Evolutionary conservation across 2,888 invertebrate genomes (phyloP).

Genomic region (Apotomis betuletana): DNA sequence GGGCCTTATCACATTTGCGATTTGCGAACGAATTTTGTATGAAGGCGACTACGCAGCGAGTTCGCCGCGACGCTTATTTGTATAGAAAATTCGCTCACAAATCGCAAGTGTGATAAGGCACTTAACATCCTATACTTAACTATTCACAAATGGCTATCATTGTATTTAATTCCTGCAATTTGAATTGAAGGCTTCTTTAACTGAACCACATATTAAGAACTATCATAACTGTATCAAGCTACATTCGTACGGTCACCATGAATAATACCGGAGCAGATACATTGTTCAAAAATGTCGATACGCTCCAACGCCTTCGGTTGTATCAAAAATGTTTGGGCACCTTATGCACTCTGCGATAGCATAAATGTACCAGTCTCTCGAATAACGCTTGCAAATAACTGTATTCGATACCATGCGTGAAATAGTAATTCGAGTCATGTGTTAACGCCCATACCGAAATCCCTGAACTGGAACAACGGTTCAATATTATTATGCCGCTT

Average conservation of each 20-base stretch:
- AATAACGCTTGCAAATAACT: conserved; percentile 34
- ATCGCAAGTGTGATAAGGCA: no score
- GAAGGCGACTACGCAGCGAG: no score
- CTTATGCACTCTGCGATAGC: background rate
- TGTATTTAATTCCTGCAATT: conserved; percentile 19
- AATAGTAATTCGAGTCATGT: conserved; percentile 59
- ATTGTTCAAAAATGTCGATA: conserved; percentile 2
- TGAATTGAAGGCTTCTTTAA: conserved; percentile 16
- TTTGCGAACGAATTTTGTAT: no score
- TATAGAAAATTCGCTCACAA: no score
- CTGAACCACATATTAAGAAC: conserved; percentile 18
- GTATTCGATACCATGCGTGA: conserved; percentile 48
- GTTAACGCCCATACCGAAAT: conserved; percentile 55
- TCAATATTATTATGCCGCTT: conserved; percentile 54
- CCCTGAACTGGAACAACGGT: conserved; percentile 61
- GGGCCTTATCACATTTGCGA: no score
- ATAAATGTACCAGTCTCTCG: background rate
- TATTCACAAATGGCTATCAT: conserved; percentile 12
- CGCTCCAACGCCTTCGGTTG: conserved; percentile 4
- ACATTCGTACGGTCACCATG: conserved; percentile 14
- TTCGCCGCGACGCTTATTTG: no score
- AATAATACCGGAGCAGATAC: background rate
- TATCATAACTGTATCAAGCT: conserved; percentile 54
- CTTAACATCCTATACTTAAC: background rate
- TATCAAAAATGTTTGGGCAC: background rate